Base-by-base conservation (phyloP, 2,797 vertebrate species). In the Percopsis omiscomaycus region DNA sequence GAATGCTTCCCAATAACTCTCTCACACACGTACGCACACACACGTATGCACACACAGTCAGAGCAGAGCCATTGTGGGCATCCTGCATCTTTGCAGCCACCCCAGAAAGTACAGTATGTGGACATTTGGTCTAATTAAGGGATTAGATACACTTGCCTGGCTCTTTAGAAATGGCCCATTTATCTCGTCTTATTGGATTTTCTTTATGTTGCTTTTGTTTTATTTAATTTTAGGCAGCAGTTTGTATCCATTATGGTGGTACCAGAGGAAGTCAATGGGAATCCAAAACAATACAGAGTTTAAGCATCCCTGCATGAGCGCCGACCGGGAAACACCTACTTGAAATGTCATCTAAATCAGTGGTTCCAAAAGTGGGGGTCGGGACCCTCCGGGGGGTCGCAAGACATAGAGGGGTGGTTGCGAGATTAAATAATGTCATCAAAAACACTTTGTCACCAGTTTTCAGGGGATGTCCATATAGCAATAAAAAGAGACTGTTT, bases 161-260 rank as follows among this genome's bases (percentile, higher is more conserved):
- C 78, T 78, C 75, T 69, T 66, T 70, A 81, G 75, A 89, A 89
- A 89, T 82, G 80, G 61, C 63, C 72, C 77, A 88, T 91, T 90
- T 78, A 84, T 87, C 84, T 89, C 59, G 59, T 69, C 66, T 86
- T 77, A 90, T 90, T 87, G 73, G 85, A 86, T 88, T 86, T 77
- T 56, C 61, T 78, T 79, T 79, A 64, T 57, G 59, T 73, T 71
- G 67, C 80, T 75, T 76, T 65, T 68, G 64, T 84, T 89, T 90
- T 82, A 90, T 89, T 91, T 63, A 86, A 80, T 90, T 89, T 75
- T 79, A 75, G 9, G 11, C 79, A 16, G 73, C 69, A 71, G 61
- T 88, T 89, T 85, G 79, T 85, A 81, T 84, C 85, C 82, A 83
- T 89, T 87, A 87, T 52, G 10, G 64, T 3, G 70, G 54, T 37